Evolutionary conservation across 2,888 invertebrate species (phyloP).

Genomic region (Aleiodes alternator): DNA sequence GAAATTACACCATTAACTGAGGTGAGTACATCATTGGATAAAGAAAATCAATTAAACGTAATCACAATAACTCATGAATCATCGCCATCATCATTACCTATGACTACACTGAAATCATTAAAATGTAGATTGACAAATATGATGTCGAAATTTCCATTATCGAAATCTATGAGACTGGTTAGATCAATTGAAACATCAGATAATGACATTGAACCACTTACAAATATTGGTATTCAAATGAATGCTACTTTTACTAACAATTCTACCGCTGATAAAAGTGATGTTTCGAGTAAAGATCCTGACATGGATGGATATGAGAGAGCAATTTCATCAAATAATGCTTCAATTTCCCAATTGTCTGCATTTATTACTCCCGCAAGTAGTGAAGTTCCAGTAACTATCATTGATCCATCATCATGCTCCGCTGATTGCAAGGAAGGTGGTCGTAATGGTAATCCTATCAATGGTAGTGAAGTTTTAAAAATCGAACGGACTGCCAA

Average conservation of each 20-base stretch:
- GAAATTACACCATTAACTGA: not conserved
- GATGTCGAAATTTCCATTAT: conserved; percentile 55
- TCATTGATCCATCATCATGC: conserved; percentile 1
- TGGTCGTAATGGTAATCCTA: not conserved
- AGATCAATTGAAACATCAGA: conserved; percentile 28
- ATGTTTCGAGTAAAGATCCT: not conserved
- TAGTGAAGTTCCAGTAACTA: conserved; percentile 4
- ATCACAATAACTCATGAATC: conserved; percentile 18
- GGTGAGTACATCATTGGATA: conserved; percentile 38
- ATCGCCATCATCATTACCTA: conserved; percentile 44
- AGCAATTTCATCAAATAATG: not conserved
- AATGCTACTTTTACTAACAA: conserved; percentile 12
- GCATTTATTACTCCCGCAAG: conserved; percentile 20
- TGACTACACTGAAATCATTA: conserved; percentile 51
- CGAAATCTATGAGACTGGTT: conserved; percentile 50
- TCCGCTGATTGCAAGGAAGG: conserved; percentile 14
- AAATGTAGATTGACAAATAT: conserved; percentile 54
- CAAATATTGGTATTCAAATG: not conserved
- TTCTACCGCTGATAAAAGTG: conserved; percentile 5
- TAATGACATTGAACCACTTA: not conserved
- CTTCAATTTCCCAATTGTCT: conserved; percentile 17
- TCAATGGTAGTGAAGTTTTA: not conserved
- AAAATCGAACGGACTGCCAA: not conserved
- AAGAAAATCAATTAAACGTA: not conserved
- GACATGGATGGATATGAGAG: not conserved